Evolutionary conservation across 2,888 invertebrate genomes (phyloP), one percentile per base, ranked within the genome.

Genomic region (Orchesella flavescens): DNA sequence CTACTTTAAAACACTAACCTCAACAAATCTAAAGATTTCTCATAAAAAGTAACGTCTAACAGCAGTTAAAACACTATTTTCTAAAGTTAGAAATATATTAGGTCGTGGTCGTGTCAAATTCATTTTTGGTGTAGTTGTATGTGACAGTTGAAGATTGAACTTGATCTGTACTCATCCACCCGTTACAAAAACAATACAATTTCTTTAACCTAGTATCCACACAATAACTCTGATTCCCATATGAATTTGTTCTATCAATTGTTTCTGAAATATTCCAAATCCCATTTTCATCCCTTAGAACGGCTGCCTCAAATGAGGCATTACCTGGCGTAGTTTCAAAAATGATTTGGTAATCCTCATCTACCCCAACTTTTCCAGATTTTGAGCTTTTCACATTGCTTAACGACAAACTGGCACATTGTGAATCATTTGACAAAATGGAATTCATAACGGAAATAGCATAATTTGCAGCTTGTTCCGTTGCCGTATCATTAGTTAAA

Each of bases 231-330:
- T 90, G 90, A 61, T 89, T 88, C 0, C 90, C 90, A 80, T 91
- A 91, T 12, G 86, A 77, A 84, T 91, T 91, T 13, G 90, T 89
- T 43, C 91, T 88, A 71, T 90, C 91, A 21, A 91, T 89, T 34
- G 94, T 93, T 21, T 96, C 96, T 0, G 93, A 91, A 9, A 85
- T 86, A 34, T 76, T 75, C 75, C 78, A 83, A n/a, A 21, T 3
- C 23, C 44, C 83, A 0, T 69, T 82, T 13, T 74, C 55, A 17
- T 46, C 34, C 12, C n/a, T 2, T 17, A 43, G 10, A 15, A 71
- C 13, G 4, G 66, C 44, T 44, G 66, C 66, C 3, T 13, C 44
- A 43, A 66, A 66, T n/a, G 43, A n/a, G 3, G 44, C 66, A 17
- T 66, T 17, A 10, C 46, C 46, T 12, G 66, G 66, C 5, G 12